These are phyloP conservation scores for Onychomys leucogaster DNA, from an alignment of 2,797 vertebrate species.

Conservation along the genomic window DNA sequence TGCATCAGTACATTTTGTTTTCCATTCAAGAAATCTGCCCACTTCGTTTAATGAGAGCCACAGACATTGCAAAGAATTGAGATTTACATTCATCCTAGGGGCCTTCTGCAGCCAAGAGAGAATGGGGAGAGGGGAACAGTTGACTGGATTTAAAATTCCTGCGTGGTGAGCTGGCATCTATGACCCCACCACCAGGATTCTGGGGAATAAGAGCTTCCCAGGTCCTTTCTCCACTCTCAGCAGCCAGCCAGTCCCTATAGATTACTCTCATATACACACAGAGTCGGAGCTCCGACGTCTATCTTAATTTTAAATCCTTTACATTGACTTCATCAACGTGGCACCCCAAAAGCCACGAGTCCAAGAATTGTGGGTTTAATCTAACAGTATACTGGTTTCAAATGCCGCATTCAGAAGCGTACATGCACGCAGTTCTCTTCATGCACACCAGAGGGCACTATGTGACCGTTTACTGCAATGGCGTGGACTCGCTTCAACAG, in stretches of 20 bases:
- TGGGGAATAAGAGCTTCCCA: not conserved
- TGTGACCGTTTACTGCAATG: not conserved
- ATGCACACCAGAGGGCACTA: not conserved
- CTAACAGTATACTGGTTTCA: not conserved
- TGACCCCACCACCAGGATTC: not conserved
- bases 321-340: not conserved
- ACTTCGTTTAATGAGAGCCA: not conserved
- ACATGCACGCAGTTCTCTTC: not conserved
- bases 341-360: not conserved
- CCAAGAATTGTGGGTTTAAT: not conserved
- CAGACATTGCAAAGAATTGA: not conserved
- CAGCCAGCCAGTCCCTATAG: too few relatives aligned
- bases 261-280: not conserved
- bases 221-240: not conserved
- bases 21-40: not conserved
- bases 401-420: rapidly evolving
- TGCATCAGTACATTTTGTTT: not conserved
- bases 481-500: rapidly evolving
- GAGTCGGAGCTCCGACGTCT: not conserved
- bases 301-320: not conserved
- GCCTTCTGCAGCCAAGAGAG: not conserved
- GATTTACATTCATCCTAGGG: not conserved
- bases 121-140: not conserved
- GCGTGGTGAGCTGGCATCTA: too few relatives aligned
- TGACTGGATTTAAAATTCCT: not conserved